Percentiles rank a stretch among this genome's conserved stretches.
These are phyloP conservation scores for Spatula versicolor DNA, from an alignment of 2,797 vertebrate species.

Conservation along the genomic window DNA sequence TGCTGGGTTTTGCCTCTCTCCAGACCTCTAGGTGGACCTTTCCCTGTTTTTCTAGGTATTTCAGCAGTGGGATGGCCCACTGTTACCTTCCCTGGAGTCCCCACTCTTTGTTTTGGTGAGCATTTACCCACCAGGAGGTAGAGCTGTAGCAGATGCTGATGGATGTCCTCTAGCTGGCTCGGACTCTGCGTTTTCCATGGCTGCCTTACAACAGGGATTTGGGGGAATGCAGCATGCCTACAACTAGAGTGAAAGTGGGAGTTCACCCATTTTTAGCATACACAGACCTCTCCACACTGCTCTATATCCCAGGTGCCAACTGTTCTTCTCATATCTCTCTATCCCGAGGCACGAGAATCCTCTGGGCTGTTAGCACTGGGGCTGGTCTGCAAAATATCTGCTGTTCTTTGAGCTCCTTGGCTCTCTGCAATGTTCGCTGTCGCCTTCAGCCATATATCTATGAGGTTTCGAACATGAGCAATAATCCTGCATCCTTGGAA, in stretches of 20 bases:
- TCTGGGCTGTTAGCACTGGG: not conserved
- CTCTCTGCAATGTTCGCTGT: not conserved
- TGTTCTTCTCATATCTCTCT: not conserved
- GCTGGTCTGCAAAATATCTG: accelerated
- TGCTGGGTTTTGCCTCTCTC: not conserved
- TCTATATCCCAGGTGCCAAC: not conserved
- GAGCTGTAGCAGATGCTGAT: not conserved
- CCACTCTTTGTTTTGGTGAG: not conserved
- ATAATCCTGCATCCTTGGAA: not conserved
- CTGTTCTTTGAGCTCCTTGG: not conserved
- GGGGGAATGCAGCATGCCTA: not conserved
- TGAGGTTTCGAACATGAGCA: not conserved
- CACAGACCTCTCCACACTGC: not conserved
- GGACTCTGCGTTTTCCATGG: not conserved
- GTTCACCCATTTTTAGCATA: not conserved
- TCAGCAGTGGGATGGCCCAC: not conserved
- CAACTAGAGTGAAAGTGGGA: not conserved
- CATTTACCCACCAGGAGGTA: not conserved
- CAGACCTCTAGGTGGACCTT: not conserved
- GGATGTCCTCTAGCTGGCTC: not conserved
- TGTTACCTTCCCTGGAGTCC: not conserved
- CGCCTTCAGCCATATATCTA: not conserved
- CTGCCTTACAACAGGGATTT: not conserved
- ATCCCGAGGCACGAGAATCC: not conserved
- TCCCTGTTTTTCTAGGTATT: not conserved